A percentile compares a stretch with the other conserved stretches of the same genome.
These are phyloP conservation scores for Dioctria linearis DNA, from an alignment of 2,888 invertebrate genomes.

Conservation along the genomic window DNA sequence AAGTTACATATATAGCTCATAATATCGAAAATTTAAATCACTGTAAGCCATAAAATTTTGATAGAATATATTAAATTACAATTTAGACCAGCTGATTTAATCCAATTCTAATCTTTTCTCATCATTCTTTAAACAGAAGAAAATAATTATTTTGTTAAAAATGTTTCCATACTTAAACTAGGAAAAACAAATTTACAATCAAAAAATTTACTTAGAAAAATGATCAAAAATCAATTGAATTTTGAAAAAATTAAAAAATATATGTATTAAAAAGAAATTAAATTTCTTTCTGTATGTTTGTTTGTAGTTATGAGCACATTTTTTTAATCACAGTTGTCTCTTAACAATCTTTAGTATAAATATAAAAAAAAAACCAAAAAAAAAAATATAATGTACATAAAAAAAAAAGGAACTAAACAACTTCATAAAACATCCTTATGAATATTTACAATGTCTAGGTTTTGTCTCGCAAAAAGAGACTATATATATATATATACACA, in stretches of 20 bases:
- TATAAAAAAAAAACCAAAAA: slow-evolving; percentile 12
- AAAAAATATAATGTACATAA: slow-evolving; percentile 7
- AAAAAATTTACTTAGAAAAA: background rate
- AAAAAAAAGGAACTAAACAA: slow-evolving; percentile 31
- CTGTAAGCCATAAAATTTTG: too few species aligned
- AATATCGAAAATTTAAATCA: too few species aligned
- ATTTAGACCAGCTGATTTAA: background rate
- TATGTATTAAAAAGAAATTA: background rate
- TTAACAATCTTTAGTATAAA: slow-evolving; percentile 3
- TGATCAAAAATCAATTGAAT: background rate
- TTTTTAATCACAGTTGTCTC: slow-evolving; percentile 35
- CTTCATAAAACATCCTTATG: slow-evolving; percentile 39
- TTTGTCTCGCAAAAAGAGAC: slow-evolving; percentile 49
- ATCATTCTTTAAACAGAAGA: background rate
- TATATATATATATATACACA: slow-evolving; percentile 26
- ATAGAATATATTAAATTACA: background rate
- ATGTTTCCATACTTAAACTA: slow-evolving; percentile 10
- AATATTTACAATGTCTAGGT: slow-evolving; percentile 46
- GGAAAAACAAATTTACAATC: background rate
- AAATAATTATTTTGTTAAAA: slow-evolving; percentile 9
- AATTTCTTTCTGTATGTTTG: background rate
- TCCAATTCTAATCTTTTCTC: too few species aligned
- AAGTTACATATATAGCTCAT: too few species aligned
- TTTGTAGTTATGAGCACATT: background rate
- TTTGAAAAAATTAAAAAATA: background rate